These are phyloP conservation scores for Alces alces DNA, from an alignment of 2,113 vertebrate genomes.

Conservation along the genomic window DNA sequence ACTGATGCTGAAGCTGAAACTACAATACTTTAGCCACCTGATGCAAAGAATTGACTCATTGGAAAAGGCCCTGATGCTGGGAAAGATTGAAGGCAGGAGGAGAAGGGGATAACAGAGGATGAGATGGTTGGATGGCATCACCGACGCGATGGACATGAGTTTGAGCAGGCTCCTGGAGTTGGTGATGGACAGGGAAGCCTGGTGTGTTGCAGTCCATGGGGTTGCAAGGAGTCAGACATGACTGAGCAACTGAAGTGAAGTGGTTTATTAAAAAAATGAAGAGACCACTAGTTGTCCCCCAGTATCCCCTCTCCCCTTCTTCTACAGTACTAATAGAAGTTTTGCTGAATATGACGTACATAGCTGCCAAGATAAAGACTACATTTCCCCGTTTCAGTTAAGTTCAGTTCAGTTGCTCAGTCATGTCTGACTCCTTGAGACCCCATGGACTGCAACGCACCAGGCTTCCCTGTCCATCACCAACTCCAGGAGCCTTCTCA, in stretches of 20 bases:
- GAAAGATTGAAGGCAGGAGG: background rate
- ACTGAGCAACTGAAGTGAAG: background rate
- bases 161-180: background rate
- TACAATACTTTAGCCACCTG: background rate
- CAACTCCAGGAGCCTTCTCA: no score
- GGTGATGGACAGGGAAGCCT: background rate
- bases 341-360: no score
- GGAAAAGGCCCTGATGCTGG: background rate
- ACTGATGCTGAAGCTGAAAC: background rate
- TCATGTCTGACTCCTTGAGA: no score
- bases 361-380: no score
- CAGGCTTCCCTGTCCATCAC: no score
- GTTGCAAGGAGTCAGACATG: background rate
- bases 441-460: no score
- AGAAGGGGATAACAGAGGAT: background rate
- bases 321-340: no score
- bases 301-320: no score
- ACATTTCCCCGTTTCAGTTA: no score
- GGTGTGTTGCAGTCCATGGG: background rate
- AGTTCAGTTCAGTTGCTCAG: no score
- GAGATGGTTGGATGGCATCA: background rate
- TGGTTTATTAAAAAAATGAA: no score
- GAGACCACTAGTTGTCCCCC: no score
- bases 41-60: background rate
- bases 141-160: accelerated